Evolutionary conservation across 2,797 vertebrate species (phyloP).

Genomic region (Triplophysa yarkandensis): DNA sequence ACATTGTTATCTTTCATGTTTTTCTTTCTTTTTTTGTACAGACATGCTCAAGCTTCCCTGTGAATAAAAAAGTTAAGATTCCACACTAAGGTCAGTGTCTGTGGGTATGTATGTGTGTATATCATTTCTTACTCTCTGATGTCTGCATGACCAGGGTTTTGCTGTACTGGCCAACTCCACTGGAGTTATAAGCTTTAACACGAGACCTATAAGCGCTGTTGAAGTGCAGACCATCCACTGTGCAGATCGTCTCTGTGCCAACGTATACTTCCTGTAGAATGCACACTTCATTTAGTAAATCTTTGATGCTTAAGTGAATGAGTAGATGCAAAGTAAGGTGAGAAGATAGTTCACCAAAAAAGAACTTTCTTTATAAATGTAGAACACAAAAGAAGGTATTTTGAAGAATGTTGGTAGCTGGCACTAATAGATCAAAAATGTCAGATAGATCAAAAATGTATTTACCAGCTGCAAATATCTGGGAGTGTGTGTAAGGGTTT

Average conservation of each 20-base stretch:
- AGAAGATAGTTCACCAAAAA: background rate
- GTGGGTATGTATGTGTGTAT: slow-evolving; percentile 23
- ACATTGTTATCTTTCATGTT: slow-evolving; percentile 6
- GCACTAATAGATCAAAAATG: no score
- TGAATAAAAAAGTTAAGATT: slow-evolving; percentile 41
- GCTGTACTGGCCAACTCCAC: slow-evolving; percentile 96
- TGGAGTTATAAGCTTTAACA: slow-evolving; percentile 95
- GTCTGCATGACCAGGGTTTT: slow-evolving; percentile 97
- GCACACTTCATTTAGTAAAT: slow-evolving; percentile 30
- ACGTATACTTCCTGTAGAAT: slow-evolving; percentile 92
- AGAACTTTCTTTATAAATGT: no score
- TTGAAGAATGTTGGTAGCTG: no score
- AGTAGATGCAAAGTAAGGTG: background rate
- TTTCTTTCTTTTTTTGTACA: background rate
- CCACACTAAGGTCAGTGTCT: slow-evolving; percentile 11
- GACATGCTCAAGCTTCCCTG: slow-evolving; percentile 55
- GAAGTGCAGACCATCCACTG: slow-evolving; percentile 97
- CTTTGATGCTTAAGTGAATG: background rate
- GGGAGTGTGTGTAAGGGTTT: background rate
- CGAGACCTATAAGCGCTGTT: slow-evolving; percentile 97
- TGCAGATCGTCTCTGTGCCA: slow-evolving; percentile 97
- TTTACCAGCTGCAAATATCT: background rate
- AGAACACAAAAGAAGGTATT: no score
- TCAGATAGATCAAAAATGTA: background rate
- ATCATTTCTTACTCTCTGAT: slow-evolving; percentile 86